These are phyloP conservation scores for Psococerastis gibbosa DNA, from an alignment of 2,888 invertebrate genomes.

Conservation along the genomic window DNA sequence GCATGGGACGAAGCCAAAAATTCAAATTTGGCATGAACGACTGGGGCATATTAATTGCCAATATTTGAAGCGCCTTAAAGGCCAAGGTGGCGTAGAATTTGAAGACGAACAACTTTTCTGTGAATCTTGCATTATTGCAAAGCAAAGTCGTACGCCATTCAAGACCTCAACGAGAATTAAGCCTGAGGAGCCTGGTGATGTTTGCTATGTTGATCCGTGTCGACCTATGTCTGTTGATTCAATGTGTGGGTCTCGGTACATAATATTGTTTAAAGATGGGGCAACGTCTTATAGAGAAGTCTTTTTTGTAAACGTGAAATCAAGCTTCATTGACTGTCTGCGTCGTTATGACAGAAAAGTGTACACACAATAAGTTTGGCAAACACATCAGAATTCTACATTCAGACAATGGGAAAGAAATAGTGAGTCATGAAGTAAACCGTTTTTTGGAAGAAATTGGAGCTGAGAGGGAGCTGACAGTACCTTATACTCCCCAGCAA, in stretches of 20 bases:
- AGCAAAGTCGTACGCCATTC: neutral
- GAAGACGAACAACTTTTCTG: neutral
- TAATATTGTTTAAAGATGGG: neutral
- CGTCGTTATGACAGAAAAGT: neutral
- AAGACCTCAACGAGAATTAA: neutral
- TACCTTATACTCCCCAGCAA: slow-evolving; percentile 18
- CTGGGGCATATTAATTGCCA: neutral
- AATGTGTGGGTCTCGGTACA: neutral
- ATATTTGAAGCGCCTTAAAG: neutral
- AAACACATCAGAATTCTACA: neutral
- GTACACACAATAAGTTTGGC: neutral
- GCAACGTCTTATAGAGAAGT: neutral
- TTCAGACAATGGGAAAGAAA: neutral
- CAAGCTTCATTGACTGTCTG: neutral
- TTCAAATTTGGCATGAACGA: neutral
- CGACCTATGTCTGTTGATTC: neutral
- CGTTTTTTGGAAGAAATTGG: neutral
- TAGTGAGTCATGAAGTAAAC: neutral
- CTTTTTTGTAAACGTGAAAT: neutral
- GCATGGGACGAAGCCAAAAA: neutral
- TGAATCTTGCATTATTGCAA: neutral
- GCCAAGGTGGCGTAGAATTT: neutral
- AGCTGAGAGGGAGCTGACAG: slow-evolving; percentile 16
- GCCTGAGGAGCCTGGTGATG: neutral
- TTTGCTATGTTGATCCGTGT: neutral